phyloP scores from a whole-genome alignment of 92 coral and sea anemone species.

The Bergia sp. region DNA sequence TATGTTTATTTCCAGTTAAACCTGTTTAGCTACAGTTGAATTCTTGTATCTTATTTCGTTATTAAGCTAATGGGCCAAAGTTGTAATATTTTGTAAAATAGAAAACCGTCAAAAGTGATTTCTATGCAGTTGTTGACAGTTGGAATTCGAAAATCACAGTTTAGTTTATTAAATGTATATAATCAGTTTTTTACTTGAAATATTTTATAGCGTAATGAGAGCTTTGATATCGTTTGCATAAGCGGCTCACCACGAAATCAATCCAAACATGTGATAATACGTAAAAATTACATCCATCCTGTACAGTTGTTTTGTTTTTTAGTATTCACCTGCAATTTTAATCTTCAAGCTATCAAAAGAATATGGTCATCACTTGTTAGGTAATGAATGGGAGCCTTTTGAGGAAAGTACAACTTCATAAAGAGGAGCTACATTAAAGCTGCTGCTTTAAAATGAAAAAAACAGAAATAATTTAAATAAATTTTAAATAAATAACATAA shows the following conservation, averaged over 20 bases:
- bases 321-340: no score
- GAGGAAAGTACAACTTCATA: no score
- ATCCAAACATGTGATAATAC: neutral
- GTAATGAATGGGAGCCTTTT: no score
- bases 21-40: neutral
- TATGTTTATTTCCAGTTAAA: constrained; percentile 17
- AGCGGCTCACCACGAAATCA: neutral
- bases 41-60: neutral
- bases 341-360: no score
- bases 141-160: neutral
- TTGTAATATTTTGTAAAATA: neutral
- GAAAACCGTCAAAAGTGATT: neutral
- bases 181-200: neutral
- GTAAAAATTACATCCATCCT: no score
- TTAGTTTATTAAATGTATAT: neutral
- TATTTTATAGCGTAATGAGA: neutral
- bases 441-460: no score
- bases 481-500: no score
- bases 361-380: no score
- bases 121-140: no score
- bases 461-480: no score
- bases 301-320: neutral
- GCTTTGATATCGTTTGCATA: neutral
- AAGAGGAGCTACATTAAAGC: no score
- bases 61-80: neutral